Base-by-base conservation (phyloP, 1,140 invertebrate genomes). In the Drosophila hydei region DNA sequence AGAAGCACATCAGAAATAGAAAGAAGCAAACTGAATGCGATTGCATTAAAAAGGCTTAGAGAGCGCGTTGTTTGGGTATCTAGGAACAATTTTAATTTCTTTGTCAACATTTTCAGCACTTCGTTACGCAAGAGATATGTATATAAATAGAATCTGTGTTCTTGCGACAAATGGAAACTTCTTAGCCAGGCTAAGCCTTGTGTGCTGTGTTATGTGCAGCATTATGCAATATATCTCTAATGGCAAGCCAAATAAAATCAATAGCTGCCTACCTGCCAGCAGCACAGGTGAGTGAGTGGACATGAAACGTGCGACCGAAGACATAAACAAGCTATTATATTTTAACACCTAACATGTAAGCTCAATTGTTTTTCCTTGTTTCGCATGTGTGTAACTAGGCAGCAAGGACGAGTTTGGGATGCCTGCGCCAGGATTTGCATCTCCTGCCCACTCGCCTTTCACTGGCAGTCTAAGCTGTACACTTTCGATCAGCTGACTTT, bases 331-430 rank as follows among this genome's bases (percentile, higher is more conserved):
- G 69, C 69, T 40, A 3, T 42, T 42, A 0, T 16, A 61, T 74
- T 71, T 84, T 77, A 38, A 69, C 80, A 77, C 74, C 77, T 79
- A 83, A 77, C 65, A 75, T 77, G 70, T 48, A 68, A 80, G 87
- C 77, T 77, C 81, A 77, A 85, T 85, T 27, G 33, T 36, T 18
- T 33, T 33, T 11, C 30, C 30, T 33, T 33, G 25, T 8, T 27
- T 27, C 6, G 6, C 6, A 30, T 50, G 21, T 56, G 51, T 65
- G 62, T 74, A 63, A 62, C 63, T 65, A 43, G 51, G 50, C 16
- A 30, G 21, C 45, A 58, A 61, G 25, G 55, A 62, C 2, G 30
- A 33, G 9, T 11, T 30, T 30, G 27, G 0, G 2, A 2, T 3
- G 38, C n/a, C 6, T 2, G 9, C 16, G n/a, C n/a, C 14, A 7